Evolutionary conservation across 2,113 vertebrate genomes (phyloP).

Genomic region (Centropus unirufus): DNA sequence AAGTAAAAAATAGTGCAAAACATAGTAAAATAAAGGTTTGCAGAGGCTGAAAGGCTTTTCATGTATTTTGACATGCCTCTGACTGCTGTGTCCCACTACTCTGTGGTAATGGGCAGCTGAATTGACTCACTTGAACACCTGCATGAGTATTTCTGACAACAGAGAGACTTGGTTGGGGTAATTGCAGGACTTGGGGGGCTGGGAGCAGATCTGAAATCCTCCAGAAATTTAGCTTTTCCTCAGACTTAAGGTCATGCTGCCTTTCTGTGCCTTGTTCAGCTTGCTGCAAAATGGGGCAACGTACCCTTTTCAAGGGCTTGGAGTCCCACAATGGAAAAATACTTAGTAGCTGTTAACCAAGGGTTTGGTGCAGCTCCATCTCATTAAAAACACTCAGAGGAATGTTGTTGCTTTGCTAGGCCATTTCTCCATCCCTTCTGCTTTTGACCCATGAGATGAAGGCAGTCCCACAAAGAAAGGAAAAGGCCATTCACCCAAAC

Average conservation of each 20-base stretch:
- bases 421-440: background rate
- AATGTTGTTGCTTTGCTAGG: conserved; percentile 16
- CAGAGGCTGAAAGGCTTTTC: background rate
- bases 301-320: background rate
- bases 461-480: conserved; percentile 8
- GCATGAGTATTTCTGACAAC: background rate
- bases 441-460: background rate
- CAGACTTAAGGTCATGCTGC: background rate
- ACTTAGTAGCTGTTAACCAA: background rate
- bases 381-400: conserved; percentile 14
- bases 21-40: conserved; percentile 11
- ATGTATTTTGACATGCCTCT: background rate
- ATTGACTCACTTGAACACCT: background rate
- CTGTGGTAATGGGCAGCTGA: background rate
- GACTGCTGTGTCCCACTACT: background rate
- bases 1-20: background rate
- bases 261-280: background rate
- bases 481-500: conserved; percentile 22
- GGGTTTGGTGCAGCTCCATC: conserved; percentile 25
- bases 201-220: background rate
- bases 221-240: background rate
- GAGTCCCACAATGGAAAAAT: conserved; percentile 49
- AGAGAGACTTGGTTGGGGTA: background rate
- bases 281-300: background rate
- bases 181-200: background rate